Conservation (phyloP, 2,888 invertebrate genomes). For the Latrodectus elegans region DNA sequence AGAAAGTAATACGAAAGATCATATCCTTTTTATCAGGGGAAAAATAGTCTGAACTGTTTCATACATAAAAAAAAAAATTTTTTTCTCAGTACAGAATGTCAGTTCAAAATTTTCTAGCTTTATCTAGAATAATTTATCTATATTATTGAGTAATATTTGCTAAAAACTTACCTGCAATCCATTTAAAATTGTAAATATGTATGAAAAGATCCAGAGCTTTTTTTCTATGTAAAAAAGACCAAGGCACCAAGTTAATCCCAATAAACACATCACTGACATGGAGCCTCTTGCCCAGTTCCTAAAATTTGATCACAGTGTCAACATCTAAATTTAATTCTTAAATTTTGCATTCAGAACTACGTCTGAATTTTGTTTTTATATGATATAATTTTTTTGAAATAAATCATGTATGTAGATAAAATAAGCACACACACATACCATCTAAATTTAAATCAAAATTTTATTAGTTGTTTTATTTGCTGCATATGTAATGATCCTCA, state of each 20-base stretch:
- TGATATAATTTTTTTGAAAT: too few relatives aligned
- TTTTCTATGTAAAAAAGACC: constrained; percentile 68
- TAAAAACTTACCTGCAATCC: constrained; percentile 68
- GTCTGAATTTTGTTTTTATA: too few relatives aligned
- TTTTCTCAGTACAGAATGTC: not conserved
- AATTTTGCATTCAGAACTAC: too few relatives aligned
- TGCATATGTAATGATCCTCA: too few relatives aligned
- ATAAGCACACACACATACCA: too few relatives aligned
- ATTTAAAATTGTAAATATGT: constrained; percentile 70
- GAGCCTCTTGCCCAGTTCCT: constrained; percentile 68
- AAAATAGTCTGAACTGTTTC: not conserved
- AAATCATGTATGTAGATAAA: too few relatives aligned
- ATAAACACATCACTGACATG: constrained; percentile 59
- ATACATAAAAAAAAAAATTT: not conserved
- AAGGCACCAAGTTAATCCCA: constrained; percentile 70
- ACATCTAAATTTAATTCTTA: too few relatives aligned
- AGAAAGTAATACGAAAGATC: not conserved
- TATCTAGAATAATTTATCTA: not conserved
- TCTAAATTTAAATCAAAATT: too few relatives aligned
- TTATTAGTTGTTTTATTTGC: too few relatives aligned
- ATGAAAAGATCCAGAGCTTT: constrained; percentile 57
- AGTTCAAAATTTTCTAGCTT: not conserved
- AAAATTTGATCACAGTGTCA: not conserved
- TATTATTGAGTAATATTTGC: not conserved
- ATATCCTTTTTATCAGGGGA: not conserved